phyloP scores from a whole-genome alignment of 2,888 invertebrate genomes.

The Cephus nigrinus region DNA sequence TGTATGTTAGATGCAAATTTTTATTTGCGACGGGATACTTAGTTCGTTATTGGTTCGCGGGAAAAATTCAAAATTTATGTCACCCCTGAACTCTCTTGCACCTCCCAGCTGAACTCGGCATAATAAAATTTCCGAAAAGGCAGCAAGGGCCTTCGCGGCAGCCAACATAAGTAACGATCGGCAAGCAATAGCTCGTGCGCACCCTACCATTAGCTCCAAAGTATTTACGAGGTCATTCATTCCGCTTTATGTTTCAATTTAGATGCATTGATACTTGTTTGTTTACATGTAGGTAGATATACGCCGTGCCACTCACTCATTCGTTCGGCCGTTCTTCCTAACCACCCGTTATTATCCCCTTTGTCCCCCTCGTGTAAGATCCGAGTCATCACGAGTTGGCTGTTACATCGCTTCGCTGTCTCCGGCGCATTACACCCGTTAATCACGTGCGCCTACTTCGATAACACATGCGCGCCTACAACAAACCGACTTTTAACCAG shows the following conservation, averaged over 20 bases:
- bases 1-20: not conserved
- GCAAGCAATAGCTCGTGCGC: slow-evolving; percentile 61
- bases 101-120: not conserved
- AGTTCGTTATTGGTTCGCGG: not conserved
- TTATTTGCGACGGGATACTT: not conserved
- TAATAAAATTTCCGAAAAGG: slow-evolving; percentile 41
- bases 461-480: not conserved
- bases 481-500: not conserved
- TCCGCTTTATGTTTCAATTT: slow-evolving; percentile 65
- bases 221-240: slow-evolving; percentile 63
- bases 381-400: slow-evolving; percentile 15
- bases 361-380: slow-evolving; percentile 22
- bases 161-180: slow-evolving; percentile 55
- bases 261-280: slow-evolving; percentile 65
- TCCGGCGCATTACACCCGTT: slow-evolving; percentile 2
- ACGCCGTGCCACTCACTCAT: slow-evolving; percentile 53
- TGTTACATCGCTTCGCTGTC: slow-evolving; percentile 8
- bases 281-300: slow-evolving; percentile 50
- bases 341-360: slow-evolving; percentile 56
- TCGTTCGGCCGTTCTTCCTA: slow-evolving; percentile 41
- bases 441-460: not conserved
- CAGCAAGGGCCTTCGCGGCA: slow-evolving; percentile 27
- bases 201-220: slow-evolving; percentile 62
- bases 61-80: not conserved
- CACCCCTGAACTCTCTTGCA: not conserved